phyloP scores from a whole-genome alignment of 2,797 vertebrate species.

The Scarus forsteni region DNA sequence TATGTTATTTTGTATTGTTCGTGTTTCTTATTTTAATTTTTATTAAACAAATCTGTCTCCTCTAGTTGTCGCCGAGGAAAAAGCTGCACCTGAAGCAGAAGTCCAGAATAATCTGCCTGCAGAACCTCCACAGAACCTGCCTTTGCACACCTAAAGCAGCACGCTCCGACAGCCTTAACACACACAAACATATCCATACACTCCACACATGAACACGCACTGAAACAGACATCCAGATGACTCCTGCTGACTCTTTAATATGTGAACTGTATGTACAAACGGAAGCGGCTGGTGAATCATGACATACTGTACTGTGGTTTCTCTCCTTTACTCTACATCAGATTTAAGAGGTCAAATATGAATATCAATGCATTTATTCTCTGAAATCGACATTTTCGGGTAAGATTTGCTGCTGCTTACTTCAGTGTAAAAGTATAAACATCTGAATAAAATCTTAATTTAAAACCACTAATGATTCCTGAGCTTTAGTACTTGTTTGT shows the following conservation, averaged over 20 bases:
- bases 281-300: constrained; percentile 21
- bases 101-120: constrained; percentile 73
- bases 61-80: constrained; percentile 64
- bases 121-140: constrained; percentile 85
- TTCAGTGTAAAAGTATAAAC: constrained; percentile 26
- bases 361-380: constrained; percentile 9
- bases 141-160: constrained; percentile 68
- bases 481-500: not conserved
- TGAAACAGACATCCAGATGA: constrained; percentile 57
- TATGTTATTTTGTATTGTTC: not conserved
- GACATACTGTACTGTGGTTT: constrained; percentile 55
- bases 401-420: constrained; percentile 33
- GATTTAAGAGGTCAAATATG: constrained; percentile 48
- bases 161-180: constrained; percentile 14
- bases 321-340: constrained; percentile 64
- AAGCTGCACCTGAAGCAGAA: constrained; percentile 65
- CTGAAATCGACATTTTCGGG: constrained; percentile 44
- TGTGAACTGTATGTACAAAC: constrained; percentile 35
- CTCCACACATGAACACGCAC: constrained; percentile 41
- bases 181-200: constrained; percentile 25
- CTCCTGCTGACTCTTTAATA: constrained; percentile 23
- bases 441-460: constrained; percentile 60
- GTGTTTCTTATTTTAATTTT: not conserved
- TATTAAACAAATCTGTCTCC: constrained; percentile 1
- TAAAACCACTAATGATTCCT: constrained; percentile 23